Base-by-base conservation (phyloP, 2,113 vertebrate species). In the Lucifuga dentata region DNA sequence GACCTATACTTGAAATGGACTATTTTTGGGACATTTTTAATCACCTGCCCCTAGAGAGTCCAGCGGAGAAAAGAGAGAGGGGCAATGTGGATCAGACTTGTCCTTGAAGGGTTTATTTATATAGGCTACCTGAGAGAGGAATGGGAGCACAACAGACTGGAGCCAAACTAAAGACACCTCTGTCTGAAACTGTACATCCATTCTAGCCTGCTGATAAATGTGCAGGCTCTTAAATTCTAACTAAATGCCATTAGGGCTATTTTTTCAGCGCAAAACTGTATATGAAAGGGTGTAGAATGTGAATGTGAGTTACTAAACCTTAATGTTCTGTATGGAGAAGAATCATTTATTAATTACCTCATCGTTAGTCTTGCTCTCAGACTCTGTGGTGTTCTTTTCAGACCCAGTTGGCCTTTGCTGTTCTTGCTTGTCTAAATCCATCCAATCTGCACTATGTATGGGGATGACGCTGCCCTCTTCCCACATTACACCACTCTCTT, bases 41-140 rank as follows among this genome's bases (percentile, higher is more conserved):
- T 85, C 86, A 85, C 57, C 33, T 70, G 23, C 16, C 66, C 58
- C 85, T 60, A 32, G 76, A 73, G 86, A 86, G 74, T 64, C 65
- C 67, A 21, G 21, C 19, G 51, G 33, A 60, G 61, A 23, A 56
- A 59, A 45, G 64, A 69, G 29, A 48, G 58, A 70, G 32, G 64
- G 55, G 41, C 19, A 52, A 52, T 78, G 84, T 80, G 81, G 80
- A 89, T 85, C 69, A 61, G 73, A 81, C 19, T 41, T 21, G 74
- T 83, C 84, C 80, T 90, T 87, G 84, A 83, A 78, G 49, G 46
- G 61, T 84, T 73, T 82, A 77, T 88, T 84, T 90, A 74, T 78
- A 67, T 71, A 60, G 66, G 62, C 80, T 81, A 78, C 73, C 69
- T 78, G 68, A 80, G 68, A 81, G 41, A 74, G 49, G 55, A 85